These are phyloP conservation scores for Eptatretus burgeri DNA, from an alignment of 2,113 vertebrate genomes.

Conservation along the genomic window DNA sequence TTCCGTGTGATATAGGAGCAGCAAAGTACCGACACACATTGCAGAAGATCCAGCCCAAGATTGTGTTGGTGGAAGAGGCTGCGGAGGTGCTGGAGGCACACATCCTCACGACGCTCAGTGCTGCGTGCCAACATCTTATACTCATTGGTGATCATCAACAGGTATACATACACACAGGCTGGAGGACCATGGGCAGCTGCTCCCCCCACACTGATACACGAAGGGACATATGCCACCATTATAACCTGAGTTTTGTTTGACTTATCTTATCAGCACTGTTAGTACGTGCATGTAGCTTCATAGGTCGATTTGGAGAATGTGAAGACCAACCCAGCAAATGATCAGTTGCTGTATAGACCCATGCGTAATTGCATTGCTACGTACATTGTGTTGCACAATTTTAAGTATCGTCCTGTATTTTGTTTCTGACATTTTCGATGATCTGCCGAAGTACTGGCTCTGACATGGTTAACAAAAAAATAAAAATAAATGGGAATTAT, in stretches of 20 bases:
- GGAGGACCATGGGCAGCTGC: not conserved
- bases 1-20: slow-evolving; percentile 22
- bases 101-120: slow-evolving; percentile 49
- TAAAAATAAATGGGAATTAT: no score
- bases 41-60: slow-evolving; percentile 29
- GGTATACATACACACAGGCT: slow-evolving; percentile 16
- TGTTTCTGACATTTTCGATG: not conserved
- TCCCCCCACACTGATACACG: no score
- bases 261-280: no score
- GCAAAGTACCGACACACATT: slow-evolving; percentile 45
- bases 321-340: no score
- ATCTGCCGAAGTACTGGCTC: not conserved
- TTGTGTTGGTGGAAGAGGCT: slow-evolving; percentile 72
- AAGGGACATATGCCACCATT: no score
- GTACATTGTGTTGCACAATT: not conserved
- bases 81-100: slow-evolving; percentile 81
- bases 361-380: not conserved
- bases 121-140: slow-evolving; percentile 59
- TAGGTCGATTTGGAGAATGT: no score
- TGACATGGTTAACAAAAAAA: no score
- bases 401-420: not conserved
- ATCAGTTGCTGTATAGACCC: no score
- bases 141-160: slow-evolving; percentile 92
- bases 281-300: no score
- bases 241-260: no score